Base-by-base conservation (phyloP, 2,113 vertebrate genomes). In the Fregetta grallaria region DNA sequence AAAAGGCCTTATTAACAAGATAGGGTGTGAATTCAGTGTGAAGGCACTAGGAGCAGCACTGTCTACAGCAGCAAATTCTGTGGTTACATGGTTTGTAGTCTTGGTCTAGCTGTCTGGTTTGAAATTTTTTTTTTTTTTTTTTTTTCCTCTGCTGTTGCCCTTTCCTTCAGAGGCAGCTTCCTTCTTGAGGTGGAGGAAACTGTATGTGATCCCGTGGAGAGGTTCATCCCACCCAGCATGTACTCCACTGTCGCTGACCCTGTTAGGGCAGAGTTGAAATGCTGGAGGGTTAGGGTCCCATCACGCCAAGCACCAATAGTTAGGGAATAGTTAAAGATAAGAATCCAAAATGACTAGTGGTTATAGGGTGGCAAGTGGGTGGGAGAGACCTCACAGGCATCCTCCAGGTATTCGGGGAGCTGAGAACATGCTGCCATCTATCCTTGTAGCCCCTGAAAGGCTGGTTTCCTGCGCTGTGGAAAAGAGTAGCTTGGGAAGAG, bases 1-100 rank as follows among this genome's bases (percentile, higher is more conserved):
- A 8, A 56, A 88, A 92, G 58, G 62, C 87, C 62, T 90, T 61
- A n/a, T 86, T 90, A 92, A n/a, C 66, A 56, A 67, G 92, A 77
- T 7, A 49, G 75, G 67, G 86, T 86, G 86, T 76, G 74, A 94
- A 86, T 86, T 93, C 38, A 29, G 50, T 13, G 58, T 65, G 75
- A 88, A 94, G 71, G 86, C 71, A 40, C 27, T 10, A 1, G 36
- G 19, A 83, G 58, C 82, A 85, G 74, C 71, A 21, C 32, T 72
- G 78, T 88, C 81, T 86, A 6, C 63, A 73, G 83, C 65, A 73
- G 59, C 47, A 23, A 9, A 0, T 0, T 25, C 22, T 0, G 0
- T 40, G 66, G 44, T 27, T 9, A 6, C 71, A 62, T 52, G 74
- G 25, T 75, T 79, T 11, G 2, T 23, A 52, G 77, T 15, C 66